Percentiles rank a stretch among this genome's conserved stretches.
These are phyloP conservation scores for Sitta carolinensis DNA, from an alignment of 2,797 vertebrate species.

Conservation along the genomic window DNA sequence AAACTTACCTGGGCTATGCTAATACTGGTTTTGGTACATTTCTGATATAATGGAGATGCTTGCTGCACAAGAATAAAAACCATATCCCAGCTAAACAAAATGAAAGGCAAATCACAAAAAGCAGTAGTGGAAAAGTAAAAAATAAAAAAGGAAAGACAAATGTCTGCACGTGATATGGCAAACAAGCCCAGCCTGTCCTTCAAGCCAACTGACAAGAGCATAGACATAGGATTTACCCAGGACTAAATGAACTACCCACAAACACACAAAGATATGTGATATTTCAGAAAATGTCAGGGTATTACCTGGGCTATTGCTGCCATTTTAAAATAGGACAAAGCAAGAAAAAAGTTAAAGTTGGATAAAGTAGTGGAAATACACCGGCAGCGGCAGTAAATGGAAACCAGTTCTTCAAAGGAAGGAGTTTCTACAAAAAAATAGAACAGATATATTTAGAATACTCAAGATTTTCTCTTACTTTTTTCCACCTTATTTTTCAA, in stretches of 20 bases:
- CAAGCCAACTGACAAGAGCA: not conserved
- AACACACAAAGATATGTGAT: not conserved
- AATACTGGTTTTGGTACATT: not conserved
- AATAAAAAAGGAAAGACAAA: not conserved
- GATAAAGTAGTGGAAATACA: conserved; percentile 73
- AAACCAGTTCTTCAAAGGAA: conserved; percentile 80
- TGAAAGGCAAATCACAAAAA: not conserved
- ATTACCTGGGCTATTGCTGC: conserved; percentile 90
- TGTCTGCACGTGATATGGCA: fast-evolving
- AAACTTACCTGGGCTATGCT: not conserved
- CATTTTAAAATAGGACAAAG: conserved; percentile 88
- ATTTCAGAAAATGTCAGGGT: not conserved
- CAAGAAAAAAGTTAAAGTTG: conserved; percentile 87
- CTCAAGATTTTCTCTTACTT: not conserved
- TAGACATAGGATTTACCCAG: fast-evolving
- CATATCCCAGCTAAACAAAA: not conserved
- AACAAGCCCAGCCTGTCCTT: not conserved
- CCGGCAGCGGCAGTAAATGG: conserved; percentile 82
- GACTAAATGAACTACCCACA: not conserved
- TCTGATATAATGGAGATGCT: not conserved
- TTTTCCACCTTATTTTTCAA: not conserved
- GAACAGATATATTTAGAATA: not conserved
- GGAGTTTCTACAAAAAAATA: conserved; percentile 79
- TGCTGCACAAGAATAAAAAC: not conserved
- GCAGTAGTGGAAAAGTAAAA: not conserved